These are phyloP conservation scores for Pluvianellus socialis DNA, from an alignment of 2,113 vertebrate genomes.

Conservation along the genomic window DNA sequence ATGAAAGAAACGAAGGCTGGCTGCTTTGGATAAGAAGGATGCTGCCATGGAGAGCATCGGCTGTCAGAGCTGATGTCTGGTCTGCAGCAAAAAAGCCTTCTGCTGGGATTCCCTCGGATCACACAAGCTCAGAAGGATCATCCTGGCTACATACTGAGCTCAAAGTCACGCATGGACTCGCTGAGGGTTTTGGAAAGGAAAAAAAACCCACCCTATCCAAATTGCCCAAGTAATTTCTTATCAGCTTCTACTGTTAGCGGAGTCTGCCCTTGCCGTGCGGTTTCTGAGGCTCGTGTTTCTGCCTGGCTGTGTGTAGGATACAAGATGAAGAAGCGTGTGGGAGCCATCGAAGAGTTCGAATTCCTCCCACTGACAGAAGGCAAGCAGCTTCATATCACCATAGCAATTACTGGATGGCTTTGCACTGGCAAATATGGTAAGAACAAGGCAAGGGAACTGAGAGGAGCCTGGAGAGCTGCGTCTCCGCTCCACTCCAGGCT, in stretches of 20 bases:
- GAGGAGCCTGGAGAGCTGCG: not conserved
- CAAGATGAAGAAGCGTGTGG: conserved; percentile 98
- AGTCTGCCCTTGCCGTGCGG: not conserved
- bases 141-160: not conserved
- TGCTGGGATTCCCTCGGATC: not conserved
- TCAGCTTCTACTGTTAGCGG: not conserved
- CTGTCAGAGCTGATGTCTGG: not conserved
- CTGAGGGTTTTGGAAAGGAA: not conserved
- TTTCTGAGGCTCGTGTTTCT: not conserved
- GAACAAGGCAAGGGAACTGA: not conserved
- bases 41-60: not conserved
- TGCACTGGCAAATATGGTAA: conserved; percentile 93
- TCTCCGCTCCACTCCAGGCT: not conserved
- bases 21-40: not conserved
- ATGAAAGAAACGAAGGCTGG: not conserved
- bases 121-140: not conserved
- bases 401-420: conserved; percentile 95
- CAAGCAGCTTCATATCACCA: conserved; percentile 89
- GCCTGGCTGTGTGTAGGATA: conserved; percentile 79
- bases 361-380: conserved; percentile 90
- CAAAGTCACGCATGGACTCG: not conserved
- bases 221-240: not conserved
- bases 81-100: not conserved
- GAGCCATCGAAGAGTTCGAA: conserved; percentile 95
- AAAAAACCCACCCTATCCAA: not conserved